These are phyloP conservation scores for Tetranychus piercei DNA, from an alignment of 2,888 invertebrate genomes.

Conservation along the genomic window DNA sequence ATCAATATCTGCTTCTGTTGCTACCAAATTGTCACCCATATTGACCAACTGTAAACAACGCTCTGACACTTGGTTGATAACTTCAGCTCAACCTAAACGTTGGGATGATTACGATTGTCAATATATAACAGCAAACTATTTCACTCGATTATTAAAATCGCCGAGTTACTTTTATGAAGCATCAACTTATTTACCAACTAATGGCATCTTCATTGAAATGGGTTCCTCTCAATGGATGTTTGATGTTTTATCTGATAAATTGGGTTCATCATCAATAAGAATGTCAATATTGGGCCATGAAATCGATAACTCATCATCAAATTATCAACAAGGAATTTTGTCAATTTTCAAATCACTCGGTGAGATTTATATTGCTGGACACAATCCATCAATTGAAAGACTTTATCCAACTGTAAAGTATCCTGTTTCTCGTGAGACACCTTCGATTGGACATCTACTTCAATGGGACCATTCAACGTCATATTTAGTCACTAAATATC, in stretches of 20 bases:
- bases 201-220: slow-evolving; percentile 51
- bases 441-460: slow-evolving; percentile 64
- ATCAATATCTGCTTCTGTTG: too few relatives aligned
- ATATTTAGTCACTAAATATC: slow-evolving; percentile 63
- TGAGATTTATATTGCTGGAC: slow-evolving; percentile 61
- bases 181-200: slow-evolving; percentile 57
- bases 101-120: slow-evolving; percentile 9
- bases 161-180: slow-evolving; percentile 76
- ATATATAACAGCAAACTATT: slow-evolving; percentile 68
- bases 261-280: background rate
- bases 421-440: slow-evolving; percentile 78
- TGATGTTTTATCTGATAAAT: background rate
- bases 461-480: slow-evolving; percentile 78
- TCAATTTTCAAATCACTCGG: slow-evolving; percentile 54
- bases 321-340: background rate
- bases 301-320: background rate
- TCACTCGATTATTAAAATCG: slow-evolving; percentile 76
- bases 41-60: background rate
- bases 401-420: slow-evolving; percentile 56
- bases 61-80: slow-evolving; percentile 58
- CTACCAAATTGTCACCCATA: slow-evolving; percentile 13
- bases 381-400: slow-evolving; percentile 50
- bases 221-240: slow-evolving; percentile 43
- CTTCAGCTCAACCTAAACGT: background rate
- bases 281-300: background rate